A percentile compares a stretch with the other conserved stretches of the same genome.
Evolutionary conservation across 37 sponge, comb jelly and placozoan genomes (phyloP).

Genomic region (Agelas oroides): DNA sequence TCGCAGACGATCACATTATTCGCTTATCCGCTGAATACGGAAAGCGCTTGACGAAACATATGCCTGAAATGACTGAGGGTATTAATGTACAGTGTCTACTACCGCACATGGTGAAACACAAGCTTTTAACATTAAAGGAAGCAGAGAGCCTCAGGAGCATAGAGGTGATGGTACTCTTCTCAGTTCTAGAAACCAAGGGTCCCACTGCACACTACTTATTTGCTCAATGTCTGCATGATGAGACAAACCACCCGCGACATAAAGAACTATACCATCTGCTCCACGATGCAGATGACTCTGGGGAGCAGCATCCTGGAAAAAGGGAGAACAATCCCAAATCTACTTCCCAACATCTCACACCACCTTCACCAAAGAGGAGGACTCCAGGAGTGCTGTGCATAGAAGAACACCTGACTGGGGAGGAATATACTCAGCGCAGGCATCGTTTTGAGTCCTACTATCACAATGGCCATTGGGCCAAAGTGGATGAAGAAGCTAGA

Average conservation of each 20-base stretch:
- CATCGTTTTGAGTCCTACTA: conserved; percentile 15
- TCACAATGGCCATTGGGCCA: conserved; percentile 18
- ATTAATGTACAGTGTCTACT: not conserved
- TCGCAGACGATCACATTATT: not conserved
- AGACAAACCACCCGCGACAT: conserved; percentile 5
- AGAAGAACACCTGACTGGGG: not conserved
- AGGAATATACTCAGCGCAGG: conserved; percentile 5
- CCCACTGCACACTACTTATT: conserved; percentile 14
- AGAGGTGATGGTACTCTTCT: not conserved
- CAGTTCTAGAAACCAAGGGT: conserved; percentile 5
- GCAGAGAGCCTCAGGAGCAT: not conserved
- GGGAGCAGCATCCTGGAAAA: no score
- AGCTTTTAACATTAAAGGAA: conserved; percentile 12
- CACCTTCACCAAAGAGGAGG: not conserved
- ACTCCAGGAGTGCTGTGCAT: not conserved
- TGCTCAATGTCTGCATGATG: conserved; percentile 16
- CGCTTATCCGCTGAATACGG: not conserved
- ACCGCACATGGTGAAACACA: not conserved
- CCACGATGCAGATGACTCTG: no score
- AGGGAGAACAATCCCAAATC: no score
- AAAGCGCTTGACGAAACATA: not conserved
- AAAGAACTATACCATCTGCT: conserved; percentile 12
- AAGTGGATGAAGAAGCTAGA: not conserved
- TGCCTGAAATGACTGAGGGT: not conserved
- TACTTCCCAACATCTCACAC: not conserved